phyloP scores from a whole-genome alignment of 2,113 vertebrate genomes.

The Oryctolagus cuniculus region mOryCun1.1 NC_091437.1:8752501-8753000 shows the following conservation, averaged over 20 bases:
- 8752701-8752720: neutral
- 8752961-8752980: neutral
- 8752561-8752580: neutral
- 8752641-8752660: neutral
- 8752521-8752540: neutral
- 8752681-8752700: slow-evolving; percentile 1
- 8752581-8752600: neutral
- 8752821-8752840: neutral
- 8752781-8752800: slow-evolving; percentile 2
- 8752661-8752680: neutral
- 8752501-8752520: neutral
- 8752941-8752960: neutral
- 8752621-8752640: neutral
- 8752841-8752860: neutral
- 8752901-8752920: neutral
- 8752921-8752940: neutral
- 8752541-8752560: neutral
- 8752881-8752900: neutral
- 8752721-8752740: slow-evolving; percentile 8
- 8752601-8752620: neutral
- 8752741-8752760: neutral
- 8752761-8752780: neutral
- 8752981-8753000: neutral
- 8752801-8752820: neutral
- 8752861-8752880: neutral